Base-by-base conservation (phyloP, 2,113 vertebrate species). In the Corythoichthys haematopterus region DNA sequence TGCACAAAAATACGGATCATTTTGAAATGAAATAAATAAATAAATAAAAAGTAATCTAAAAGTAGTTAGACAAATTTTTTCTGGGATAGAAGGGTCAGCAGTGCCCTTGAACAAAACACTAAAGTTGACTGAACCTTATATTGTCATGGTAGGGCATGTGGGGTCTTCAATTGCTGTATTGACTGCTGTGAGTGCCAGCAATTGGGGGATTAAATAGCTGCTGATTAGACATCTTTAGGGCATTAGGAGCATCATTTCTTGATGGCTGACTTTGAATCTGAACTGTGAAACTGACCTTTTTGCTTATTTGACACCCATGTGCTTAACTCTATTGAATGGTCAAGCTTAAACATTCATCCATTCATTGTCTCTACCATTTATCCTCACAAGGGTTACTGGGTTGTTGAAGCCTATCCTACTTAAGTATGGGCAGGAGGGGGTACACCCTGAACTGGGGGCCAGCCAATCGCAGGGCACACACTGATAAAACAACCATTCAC, bases 81-180 rank as follows among this genome's bases (percentile, higher is more conserved):
- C 62, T 71, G 74, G 78, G 76, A 14, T 15, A 16, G 50, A 51
- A 51, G 13, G 14, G 50, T 43, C 6, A 43, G 9, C 40, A 43
- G 9, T 43, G 40, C 40, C 40, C 40, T 43, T 43, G 40, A 43
- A 43, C 6, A 43, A 43, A 43, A 43, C 20, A 43, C 40, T 28
- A 28, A 28, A 28, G 20, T 28, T 28, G 20, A 43, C 40, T 43
- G 6, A 43, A 43, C 40, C 40, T 8, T 43, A 43, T 43, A 43
- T 43, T 43, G 40, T 84, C 86, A 82, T 84, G 35, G 70, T 66
- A 71, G 81, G 69, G 63, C 75, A 78, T 78, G 86, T 85, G 80
- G 52, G 28, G 75, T 79, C 70, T 76, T 82, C 80, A 80, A 88
- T 85, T 79, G 82, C 80, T 80, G 70, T 85, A 88, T 90, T 88